phyloP scores from a whole-genome alignment of 1,140 invertebrate species.

The Nasonia longicornis region DNA sequence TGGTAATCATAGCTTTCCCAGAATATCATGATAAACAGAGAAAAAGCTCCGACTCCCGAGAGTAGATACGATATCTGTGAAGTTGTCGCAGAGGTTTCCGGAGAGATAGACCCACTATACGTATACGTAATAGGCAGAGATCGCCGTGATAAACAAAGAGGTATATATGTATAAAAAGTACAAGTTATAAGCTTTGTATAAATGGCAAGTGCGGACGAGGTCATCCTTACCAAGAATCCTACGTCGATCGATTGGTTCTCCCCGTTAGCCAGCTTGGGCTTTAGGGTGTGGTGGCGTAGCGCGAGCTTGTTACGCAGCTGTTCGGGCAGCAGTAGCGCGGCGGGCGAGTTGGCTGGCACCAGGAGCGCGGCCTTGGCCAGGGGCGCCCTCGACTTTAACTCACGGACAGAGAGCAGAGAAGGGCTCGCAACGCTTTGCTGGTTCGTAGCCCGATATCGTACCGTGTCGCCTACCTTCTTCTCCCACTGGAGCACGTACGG shows the following conservation, averaged over 20 bases:
- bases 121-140: background rate
- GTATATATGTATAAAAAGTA: background rate
- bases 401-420: slow-evolving; percentile 71
- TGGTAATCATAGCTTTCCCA: background rate
- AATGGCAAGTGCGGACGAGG: slow-evolving; percentile 31
- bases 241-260: slow-evolving; percentile 53
- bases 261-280: slow-evolving; percentile 47
- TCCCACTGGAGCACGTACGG: slow-evolving; percentile 98
- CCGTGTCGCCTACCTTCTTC: slow-evolving; percentile 96
- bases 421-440: slow-evolving; percentile 22
- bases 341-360: slow-evolving; percentile 58
- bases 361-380: slow-evolving; percentile 58
- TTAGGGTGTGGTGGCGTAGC: slow-evolving; percentile 10
- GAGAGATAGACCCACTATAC: slow-evolving; percentile 40
- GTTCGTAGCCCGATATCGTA: slow-evolving; percentile 83
- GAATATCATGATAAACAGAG: background rate
- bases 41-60: background rate
- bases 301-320: slow-evolving; percentile 54
- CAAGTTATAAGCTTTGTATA: background rate
- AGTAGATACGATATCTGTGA: background rate
- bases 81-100: slow-evolving; percentile 53
- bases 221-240: slow-evolving; percentile 58
- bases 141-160: background rate
- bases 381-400: slow-evolving; percentile 67
- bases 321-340: slow-evolving; percentile 51